Evolutionary conservation across 1,140 invertebrate species (phyloP).

Genomic region (Megalonaias nervosa): DNA sequence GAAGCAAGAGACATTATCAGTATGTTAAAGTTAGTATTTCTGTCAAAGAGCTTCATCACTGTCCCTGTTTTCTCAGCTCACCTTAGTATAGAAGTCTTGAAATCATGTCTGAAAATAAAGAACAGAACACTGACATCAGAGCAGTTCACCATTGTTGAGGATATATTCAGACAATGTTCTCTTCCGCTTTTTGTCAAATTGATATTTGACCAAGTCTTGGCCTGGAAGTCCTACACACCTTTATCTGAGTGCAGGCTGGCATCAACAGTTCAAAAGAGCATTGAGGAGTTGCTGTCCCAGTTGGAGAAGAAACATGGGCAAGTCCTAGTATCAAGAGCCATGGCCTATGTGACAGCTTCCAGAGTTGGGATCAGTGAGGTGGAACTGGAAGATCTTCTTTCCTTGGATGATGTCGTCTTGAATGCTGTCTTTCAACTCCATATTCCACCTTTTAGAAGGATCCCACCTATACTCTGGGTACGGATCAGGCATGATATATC

Average conservation of each 20-base stretch:
- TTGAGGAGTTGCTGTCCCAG: conserved; percentile 82
- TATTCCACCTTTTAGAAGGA: conserved; percentile 65
- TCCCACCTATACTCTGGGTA: conserved; percentile 58
- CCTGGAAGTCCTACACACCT: conserved; percentile 55
- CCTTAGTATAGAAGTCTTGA: conserved; percentile 48
- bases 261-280: conserved; percentile 85
- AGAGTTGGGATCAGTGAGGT: conserved; percentile 54
- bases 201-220: conserved; percentile 54
- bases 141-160: conserved; percentile 49
- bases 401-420: conserved; percentile 59
- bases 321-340: conserved; percentile 46
- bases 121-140: conserved; percentile 47
- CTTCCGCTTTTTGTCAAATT: conserved; percentile 60
- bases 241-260: conserved; percentile 40
- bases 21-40: conserved; percentile 78
- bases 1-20: conserved; percentile 33
- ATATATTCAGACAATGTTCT: conserved; percentile 53
- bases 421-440: conserved; percentile 60
- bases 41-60: conserved; percentile 42
- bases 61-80: conserved; percentile 45
- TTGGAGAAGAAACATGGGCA: conserved; percentile 55
- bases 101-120: conserved; percentile 49
- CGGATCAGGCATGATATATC: conserved; percentile 48
- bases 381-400: conserved; percentile 63
- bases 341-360: conserved; percentile 75